Evolutionary conservation across 64 coral and sea anemone genomes (phyloP).

Genomic region (Trachythela sp.): DNA sequence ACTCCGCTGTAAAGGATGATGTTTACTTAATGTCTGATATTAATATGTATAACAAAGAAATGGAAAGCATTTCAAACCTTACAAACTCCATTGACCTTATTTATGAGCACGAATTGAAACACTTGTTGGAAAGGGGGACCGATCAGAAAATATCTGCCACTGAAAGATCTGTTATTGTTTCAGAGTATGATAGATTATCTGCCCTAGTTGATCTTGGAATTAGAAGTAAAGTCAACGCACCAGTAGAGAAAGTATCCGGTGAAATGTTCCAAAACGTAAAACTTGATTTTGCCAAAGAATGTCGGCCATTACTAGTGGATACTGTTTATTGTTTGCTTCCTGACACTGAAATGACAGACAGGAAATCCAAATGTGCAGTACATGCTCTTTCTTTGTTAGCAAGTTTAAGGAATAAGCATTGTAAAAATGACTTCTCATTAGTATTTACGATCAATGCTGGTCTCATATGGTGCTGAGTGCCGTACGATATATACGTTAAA

Average conservation of each 20-base stretch:
- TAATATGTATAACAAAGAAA: neutral
- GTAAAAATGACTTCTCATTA: no score
- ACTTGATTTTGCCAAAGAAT: neutral
- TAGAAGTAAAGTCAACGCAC: neutral
- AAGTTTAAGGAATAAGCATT: no score
- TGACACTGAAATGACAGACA: no score
- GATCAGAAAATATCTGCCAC: neutral
- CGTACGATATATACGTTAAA: no score
- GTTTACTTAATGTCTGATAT: neutral
- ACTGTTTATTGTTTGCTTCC: conserved; percentile 22
- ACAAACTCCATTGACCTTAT: neutral
- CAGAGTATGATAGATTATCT: neutral
- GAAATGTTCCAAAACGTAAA: neutral
- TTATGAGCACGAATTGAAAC: conserved; percentile 32
- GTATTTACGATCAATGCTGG: no score
- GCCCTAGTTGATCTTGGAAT: neutral
- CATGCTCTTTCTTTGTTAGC: no score
- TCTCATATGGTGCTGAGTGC: no score
- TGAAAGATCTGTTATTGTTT: neutral
- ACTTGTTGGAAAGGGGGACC: neutral
- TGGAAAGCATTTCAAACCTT: neutral
- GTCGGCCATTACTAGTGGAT: conserved; percentile 19
- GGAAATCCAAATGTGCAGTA: no score
- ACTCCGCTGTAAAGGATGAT: neutral
- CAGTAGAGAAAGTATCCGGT: neutral